phyloP scores from a whole-genome alignment of 2,888 invertebrate species.

The Phaonia tiefii region DNA sequence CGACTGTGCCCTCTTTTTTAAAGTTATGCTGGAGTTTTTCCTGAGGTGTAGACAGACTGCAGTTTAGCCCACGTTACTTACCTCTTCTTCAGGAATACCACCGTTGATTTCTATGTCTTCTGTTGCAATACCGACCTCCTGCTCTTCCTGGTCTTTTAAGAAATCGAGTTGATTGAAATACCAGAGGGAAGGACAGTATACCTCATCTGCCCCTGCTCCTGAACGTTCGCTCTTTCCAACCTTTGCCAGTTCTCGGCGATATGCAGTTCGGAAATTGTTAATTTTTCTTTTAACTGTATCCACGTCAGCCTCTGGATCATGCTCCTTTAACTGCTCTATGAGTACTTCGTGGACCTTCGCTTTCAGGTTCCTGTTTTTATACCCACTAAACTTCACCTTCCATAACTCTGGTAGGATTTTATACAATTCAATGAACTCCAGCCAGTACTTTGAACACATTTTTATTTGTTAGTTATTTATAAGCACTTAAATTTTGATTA shows the following conservation, averaged over 20 bases:
- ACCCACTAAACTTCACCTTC: no score
- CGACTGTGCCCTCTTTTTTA: background rate
- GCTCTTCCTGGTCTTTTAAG: background rate
- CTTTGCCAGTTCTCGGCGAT: background rate
- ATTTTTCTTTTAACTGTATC: background rate
- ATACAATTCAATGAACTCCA: no score
- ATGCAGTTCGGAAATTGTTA: background rate
- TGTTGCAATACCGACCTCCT: background rate
- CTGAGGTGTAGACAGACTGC: no score
- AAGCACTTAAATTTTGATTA: no score
- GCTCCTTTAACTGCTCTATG: background rate
- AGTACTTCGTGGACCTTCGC: no score
- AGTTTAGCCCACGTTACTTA: no score
- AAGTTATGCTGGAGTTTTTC: constrained; percentile 8
- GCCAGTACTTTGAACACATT: no score
- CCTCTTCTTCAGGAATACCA: no score
- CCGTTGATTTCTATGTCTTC: no score
- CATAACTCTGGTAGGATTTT: no score
- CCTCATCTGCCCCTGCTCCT: background rate
- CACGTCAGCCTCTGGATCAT: background rate
- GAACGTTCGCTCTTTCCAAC: background rate
- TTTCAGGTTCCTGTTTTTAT: no score
- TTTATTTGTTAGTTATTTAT: no score
- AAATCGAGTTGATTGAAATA: background rate
- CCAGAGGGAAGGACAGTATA: background rate